Conservation (phyloP, 2,888 invertebrate species). For the Plebejus melissa region DNA sequence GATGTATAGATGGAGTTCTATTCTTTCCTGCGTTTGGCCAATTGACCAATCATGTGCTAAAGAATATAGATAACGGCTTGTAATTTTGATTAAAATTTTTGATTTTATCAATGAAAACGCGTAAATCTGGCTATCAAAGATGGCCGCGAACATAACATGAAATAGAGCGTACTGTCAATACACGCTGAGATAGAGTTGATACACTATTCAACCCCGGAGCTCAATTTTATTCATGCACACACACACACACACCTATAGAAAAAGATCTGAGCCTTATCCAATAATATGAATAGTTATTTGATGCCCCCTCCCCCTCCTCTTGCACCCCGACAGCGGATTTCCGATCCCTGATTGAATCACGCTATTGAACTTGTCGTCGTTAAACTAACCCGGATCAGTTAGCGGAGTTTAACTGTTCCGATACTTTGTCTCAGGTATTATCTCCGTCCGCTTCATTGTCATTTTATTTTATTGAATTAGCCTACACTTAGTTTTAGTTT, state of each 20-base stretch:
- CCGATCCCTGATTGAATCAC: conserved; percentile 11
- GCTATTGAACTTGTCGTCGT: neutral
- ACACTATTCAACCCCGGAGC: neutral
- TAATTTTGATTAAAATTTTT: too few species aligned
- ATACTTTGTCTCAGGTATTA: conserved; percentile 3
- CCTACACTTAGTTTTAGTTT: neutral
- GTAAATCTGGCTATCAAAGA: neutral
- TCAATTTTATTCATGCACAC: neutral
- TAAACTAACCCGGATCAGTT: neutral
- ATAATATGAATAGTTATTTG: conserved; percentile 18
- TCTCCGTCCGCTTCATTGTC: neutral
- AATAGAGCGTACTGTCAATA: neutral
- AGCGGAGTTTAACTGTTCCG: neutral
- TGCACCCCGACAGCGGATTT: neutral
- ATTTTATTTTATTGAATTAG: neutral
- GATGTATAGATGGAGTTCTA: too few species aligned
- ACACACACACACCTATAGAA: neutral
- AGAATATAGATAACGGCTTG: too few species aligned
- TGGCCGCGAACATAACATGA: neutral
- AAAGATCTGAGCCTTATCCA: conserved; percentile 2
- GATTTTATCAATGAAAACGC: neutral
- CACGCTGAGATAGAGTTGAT: too few species aligned
- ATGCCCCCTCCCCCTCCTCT: neutral
- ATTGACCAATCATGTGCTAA: too few species aligned
- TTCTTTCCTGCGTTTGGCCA: too few species aligned